These are phyloP conservation scores for Conus ventricosus DNA, from an alignment of 1,140 invertebrate species.

Conservation along the genomic window DNA sequence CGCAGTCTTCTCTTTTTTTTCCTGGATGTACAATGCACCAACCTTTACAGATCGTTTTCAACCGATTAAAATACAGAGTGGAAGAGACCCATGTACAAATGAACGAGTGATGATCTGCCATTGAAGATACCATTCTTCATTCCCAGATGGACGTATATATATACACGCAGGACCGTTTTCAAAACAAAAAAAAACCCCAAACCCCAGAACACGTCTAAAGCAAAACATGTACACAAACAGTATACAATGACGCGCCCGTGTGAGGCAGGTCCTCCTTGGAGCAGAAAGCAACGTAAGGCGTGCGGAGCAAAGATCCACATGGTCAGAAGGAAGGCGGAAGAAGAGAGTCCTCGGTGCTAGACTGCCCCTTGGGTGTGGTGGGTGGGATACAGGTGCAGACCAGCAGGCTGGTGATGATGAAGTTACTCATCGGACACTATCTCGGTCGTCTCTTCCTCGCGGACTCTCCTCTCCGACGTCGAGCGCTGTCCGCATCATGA, in stretches of 20 bases:
- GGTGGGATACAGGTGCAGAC: not conserved
- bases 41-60: not conserved
- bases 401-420: not conserved
- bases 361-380: not conserved
- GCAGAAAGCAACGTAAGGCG: no score
- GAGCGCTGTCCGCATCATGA: not conserved
- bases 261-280: no score
- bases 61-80: not conserved
- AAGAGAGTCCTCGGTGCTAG: not conserved
- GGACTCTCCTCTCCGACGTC: not conserved
- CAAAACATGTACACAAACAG: not conserved
- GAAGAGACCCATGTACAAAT: not conserved
- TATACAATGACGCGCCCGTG: not conserved
- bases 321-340: not conserved
- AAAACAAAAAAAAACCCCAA: not conserved
- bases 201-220: not conserved
- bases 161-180: not conserved
- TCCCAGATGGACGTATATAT: not conserved
- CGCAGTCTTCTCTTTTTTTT: not conserved
- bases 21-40: not conserved
- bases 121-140: not conserved
- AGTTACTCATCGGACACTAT: not conserved
- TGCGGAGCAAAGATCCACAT: not conserved
- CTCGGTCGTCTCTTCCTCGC: not conserved
- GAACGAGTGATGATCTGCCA: not conserved